Percentiles rank a stretch among this genome's conserved stretches.
Evolutionary conservation across 23 tunicate genomes (phyloP).

Genomic region (Trididemnum clinides): DNA sequence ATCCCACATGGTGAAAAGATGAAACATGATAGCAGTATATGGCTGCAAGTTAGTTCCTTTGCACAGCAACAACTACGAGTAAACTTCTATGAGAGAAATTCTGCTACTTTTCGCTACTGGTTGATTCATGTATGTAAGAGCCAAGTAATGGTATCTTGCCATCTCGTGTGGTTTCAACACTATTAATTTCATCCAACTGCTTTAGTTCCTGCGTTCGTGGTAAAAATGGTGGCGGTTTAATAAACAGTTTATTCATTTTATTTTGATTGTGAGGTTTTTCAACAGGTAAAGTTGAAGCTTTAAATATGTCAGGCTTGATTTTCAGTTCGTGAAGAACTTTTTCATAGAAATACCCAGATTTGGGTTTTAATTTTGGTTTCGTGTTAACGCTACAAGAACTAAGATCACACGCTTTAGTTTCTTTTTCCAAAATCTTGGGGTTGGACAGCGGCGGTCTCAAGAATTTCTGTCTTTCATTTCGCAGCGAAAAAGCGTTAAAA

Average conservation of each 20-base stretch:
- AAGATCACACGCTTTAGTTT: neutral
- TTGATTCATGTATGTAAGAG: neutral
- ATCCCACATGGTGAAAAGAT: too few species aligned
- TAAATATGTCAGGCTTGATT: neutral
- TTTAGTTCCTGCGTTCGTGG: slow-evolving; percentile 43
- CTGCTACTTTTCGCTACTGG: neutral
- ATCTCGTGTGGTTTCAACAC: slow-evolving; percentile 11
- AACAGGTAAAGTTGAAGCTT: neutral
- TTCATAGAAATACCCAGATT: slow-evolving; percentile 58
- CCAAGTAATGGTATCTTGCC: slow-evolving; percentile 36
- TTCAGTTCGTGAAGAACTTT: slow-evolving; percentile 18
- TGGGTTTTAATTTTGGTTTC: slow-evolving; percentile 40
- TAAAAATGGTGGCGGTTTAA: slow-evolving; percentile 23
- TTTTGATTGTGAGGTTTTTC: neutral
- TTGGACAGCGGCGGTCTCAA: neutral
- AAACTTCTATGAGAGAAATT: too few species aligned
- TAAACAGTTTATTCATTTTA: neutral
- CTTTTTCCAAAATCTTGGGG: neutral
- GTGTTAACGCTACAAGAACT: neutral
- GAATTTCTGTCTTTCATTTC: neutral
- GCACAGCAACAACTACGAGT: too few species aligned
- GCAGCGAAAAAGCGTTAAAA: neutral
- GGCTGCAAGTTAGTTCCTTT: too few species aligned
- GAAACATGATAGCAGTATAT: too few species aligned
- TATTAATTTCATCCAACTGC: slow-evolving; percentile 38